Base-by-base conservation (phyloP, 1,140 invertebrate species). In the Ladona fulva region DNA sequence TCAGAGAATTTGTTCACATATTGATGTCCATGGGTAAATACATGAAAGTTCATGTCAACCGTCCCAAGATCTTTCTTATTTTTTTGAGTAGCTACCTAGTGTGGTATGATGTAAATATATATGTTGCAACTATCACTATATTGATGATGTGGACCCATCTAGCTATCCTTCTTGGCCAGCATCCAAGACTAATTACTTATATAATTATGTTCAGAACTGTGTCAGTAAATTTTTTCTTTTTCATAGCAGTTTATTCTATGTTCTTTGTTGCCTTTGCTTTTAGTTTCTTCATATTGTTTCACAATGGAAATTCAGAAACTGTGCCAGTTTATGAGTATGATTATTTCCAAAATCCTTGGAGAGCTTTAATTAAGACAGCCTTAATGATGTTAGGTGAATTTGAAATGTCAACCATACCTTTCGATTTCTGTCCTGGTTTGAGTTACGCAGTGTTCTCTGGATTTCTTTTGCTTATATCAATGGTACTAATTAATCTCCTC, bases 401-500 rank as follows among this genome's bases (percentile, higher is more conserved):
- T 75, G 82, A 83, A 74, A 80, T 82, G 74, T 79, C 80, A 12
- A 77, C 79, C 22, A 78, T 83, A 74, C 82, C 82, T 19, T 78
- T 83, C n/a, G 76, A 79, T 12, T 25, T 74, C 0, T 79, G 79
- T 24, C 66, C 77, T 42, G 52, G 59, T 6, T 79, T 81, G 12
- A 80, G 81, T 24, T 76, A 83, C 29, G 24, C 82, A 6, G 79
- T 83, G 12, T 83, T 83, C 77, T 77, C 83, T 0, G 37, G 80
- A 0, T 83, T 83, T 78, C 75, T 83, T 24, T 83, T 83, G 75
- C 80, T 83, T 16, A 81, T 83, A 52, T 80, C 81, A 44, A 77
- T 83, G 0, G 83, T 83, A 7, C 80, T 83, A 1, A 82, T 83
- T 80, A 83, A 82, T 78, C 79, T 83, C 8, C 80, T 83, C 75